Base-by-base conservation (phyloP, 1,140 invertebrate genomes). In the Helicoverpa zea region DNA sequence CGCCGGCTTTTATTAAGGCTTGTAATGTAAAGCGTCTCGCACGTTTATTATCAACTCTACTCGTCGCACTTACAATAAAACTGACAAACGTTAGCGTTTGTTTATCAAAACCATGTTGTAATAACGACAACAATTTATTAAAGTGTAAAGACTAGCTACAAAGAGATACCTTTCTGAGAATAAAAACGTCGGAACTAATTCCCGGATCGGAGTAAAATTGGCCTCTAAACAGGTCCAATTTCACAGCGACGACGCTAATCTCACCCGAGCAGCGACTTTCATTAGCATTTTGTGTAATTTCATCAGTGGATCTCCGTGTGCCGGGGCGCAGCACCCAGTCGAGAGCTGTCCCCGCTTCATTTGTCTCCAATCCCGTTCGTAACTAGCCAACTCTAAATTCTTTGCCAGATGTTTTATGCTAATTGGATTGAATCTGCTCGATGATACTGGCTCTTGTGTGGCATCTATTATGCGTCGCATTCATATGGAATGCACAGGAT, bases 271-370 rank as follows among this genome's bases (percentile, higher is more conserved):
- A 89, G 84, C 84, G 83, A 86, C 85, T 91, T 92, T 92, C 89
- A 92, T 92, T 92, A 92, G 86, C 90, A 92, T 93, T 35, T 93
- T 90, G 87, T 89, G 90, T 92, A 93, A 91, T 90, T 92, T 91
- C 88, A 92, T 92, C 89, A 86, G 86, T 73, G 79, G 87, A 89
- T 87, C 88, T 86, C 83, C 18, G 81, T 76, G 80, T 83, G 81
- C 82, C 82, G 56, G 52, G 59, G 76, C 70, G 30, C 18, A 77
- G 61, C 61, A 35, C 63, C 76, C 47, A 30, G 54, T 56, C 56
- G 43, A 81, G 73, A 70, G 75, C 81, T 79, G 86, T 83, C 83
- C 80, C 81, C 84, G 86, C 83, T 85, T 86, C 88, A 88, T 91
- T 90, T 90, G 85, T 88, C 84, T 85, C 74, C 80, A 83, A 88